Evolutionary conservation across 2,888 invertebrate species (phyloP).

Genomic region (Galeopsomyia nigrocyanea): DNA sequence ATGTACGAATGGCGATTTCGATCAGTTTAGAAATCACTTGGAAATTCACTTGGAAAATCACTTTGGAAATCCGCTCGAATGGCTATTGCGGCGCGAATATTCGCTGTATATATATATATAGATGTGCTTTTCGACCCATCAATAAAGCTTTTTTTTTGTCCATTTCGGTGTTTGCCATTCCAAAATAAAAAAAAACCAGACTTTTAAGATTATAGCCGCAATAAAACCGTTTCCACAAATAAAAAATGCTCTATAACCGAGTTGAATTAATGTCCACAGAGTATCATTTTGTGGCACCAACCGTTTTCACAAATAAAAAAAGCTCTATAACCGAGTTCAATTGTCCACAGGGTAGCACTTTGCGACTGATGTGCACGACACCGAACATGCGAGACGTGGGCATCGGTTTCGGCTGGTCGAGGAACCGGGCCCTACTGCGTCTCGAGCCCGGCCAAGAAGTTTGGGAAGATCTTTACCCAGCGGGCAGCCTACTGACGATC

Average conservation of each 20-base stretch:
- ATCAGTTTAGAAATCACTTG: neutral
- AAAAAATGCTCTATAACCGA: no score
- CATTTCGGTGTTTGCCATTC: no score
- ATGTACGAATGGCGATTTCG: constrained; percentile 17
- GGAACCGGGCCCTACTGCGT: constrained; percentile 81
- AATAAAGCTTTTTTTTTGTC: no score
- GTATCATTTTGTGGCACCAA: no score
- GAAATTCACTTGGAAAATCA: no score
- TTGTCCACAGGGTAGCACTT: constrained; percentile 78
- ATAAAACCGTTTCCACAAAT: no score
- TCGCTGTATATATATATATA: neutral
- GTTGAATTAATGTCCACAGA: neutral
- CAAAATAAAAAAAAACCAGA: no score
- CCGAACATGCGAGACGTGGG: constrained; percentile 70
- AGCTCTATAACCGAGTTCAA: no score
- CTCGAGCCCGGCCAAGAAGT: constrained; percentile 82
- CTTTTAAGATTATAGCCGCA: no score
- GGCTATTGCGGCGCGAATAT: no score
- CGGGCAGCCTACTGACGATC: constrained; percentile 85
- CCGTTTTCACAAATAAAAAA: neutral
- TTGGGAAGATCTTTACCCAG: constrained; percentile 88
- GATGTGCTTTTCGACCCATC: no score
- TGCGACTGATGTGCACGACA: constrained; percentile 80
- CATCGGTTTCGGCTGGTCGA: constrained; percentile 88
- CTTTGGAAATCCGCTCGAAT: constrained; percentile 4